phyloP scores from a whole-genome alignment of 2,888 invertebrate species.

The Dolichomitus sp. region DNA sequence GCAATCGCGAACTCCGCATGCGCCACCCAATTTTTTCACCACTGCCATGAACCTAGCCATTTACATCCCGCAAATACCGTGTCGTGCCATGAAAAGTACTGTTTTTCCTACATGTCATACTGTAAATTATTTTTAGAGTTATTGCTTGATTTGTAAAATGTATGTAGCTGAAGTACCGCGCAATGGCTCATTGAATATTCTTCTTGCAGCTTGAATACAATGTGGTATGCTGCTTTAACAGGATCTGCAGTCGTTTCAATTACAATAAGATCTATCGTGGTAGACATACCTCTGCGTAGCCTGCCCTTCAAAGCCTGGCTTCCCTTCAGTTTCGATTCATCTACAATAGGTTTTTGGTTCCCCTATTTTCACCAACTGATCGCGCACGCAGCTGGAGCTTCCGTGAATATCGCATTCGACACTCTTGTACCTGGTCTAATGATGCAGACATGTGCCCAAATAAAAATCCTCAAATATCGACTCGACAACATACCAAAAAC shows the following conservation, averaged over 20 bases:
- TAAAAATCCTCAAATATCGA: constrained; percentile 78
- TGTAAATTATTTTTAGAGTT: too few relatives aligned
- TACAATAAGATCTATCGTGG: constrained; percentile 59
- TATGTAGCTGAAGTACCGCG: too few relatives aligned
- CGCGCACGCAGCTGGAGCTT: constrained; percentile 49
- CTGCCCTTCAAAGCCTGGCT: constrained; percentile 70
- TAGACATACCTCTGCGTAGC: constrained; percentile 46
- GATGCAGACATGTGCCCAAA: constrained; percentile 73
- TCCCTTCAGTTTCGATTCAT: constrained; percentile 65
- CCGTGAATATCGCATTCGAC: constrained; percentile 75
- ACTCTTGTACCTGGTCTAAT: constrained; percentile 75
- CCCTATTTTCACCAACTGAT: constrained; percentile 66
- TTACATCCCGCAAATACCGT: too few relatives aligned
- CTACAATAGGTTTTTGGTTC: constrained; percentile 46
- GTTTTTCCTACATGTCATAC: too few relatives aligned
- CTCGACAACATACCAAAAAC: constrained; percentile 50
- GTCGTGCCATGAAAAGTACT: too few relatives aligned
- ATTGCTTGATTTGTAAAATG: too few relatives aligned
- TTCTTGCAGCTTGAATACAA: constrained; percentile 35
- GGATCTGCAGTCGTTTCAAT: constrained; percentile 37
- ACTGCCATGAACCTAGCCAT: too few relatives aligned
- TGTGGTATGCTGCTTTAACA: constrained; percentile 50
- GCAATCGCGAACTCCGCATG: too few relatives aligned
- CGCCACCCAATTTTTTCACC: too few relatives aligned
- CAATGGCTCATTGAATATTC: not conserved